Base-by-base conservation (phyloP, 2,888 invertebrate genomes). In the Thymelicus sylvestris region DNA sequence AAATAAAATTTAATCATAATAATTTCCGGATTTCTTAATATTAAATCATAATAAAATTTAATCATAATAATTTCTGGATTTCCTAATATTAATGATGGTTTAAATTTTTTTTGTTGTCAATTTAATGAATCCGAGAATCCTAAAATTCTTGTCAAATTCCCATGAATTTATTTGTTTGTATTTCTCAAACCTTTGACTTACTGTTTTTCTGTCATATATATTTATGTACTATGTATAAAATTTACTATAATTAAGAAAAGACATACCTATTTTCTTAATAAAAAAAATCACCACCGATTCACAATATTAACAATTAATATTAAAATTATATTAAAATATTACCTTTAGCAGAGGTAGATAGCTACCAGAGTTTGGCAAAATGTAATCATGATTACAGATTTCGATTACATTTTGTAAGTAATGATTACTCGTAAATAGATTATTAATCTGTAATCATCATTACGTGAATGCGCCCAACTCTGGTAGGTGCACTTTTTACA, bases 261-360 rank as follows among this genome's bases (percentile, higher is more conserved):
- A 66, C 67, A 70, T 72, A 31, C 31, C 69, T 73, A 73, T 76
- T 70, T 76, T 75, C 67, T n/a, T 74, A 62, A 64, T 62, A 61
- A 71, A 64, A 64, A 63, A 73, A 75, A 71, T 74, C 76, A 75
- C 78, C 76, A 77, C 78, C 77, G 74, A 74, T 64, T 72, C 61
- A 67, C 41, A 66, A 15, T 39, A 52, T 39, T 15, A 57, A 59
- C 59, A 39, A 38, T 59, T 59, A 38, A 38, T 44, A 8, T 44
- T 31, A 31, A 31, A 57, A 39, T 10, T 59, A 39, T n/a, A 59
- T 59, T 59, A 31, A 19, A 52, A 15, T 24, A 55, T 41, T 41
- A 24, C 55, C 55, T 24, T 24, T 12, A 24, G 55, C 31, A 12
- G 31, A 24, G 57, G 57, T 57, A 57, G 31, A 5, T 31, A 31